A percentile compares a stretch with the other conserved stretches of the same genome.
phyloP scores from a whole-genome alignment of 2,113 vertebrate genomes.

The Albula goreensis region DNA sequence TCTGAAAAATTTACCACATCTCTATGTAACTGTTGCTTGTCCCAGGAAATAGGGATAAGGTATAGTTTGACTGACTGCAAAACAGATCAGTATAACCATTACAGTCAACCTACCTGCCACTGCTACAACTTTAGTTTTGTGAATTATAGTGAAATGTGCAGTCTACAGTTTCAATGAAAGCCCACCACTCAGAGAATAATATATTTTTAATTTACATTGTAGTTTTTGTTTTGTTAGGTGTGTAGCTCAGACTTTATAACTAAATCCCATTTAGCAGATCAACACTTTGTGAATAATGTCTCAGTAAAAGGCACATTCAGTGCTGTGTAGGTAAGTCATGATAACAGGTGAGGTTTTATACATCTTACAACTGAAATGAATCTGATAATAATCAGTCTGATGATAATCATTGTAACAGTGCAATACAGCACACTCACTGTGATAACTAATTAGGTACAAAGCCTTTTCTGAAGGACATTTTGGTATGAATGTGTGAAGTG shows the following conservation, averaged over 20 bases:
- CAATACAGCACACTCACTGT: slow-evolving; percentile 30
- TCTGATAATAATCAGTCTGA: background rate
- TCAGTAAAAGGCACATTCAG: background rate
- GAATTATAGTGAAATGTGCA: background rate
- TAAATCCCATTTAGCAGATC: background rate
- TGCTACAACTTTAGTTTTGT: background rate
- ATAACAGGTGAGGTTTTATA: background rate
- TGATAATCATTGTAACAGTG: background rate
- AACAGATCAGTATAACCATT: background rate
- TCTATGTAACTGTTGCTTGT: too few species aligned
- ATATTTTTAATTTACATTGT: background rate
- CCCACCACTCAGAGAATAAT: background rate
- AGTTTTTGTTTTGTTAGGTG: background rate
- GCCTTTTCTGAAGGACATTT: slow-evolving; percentile 18
- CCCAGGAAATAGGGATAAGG: background rate
- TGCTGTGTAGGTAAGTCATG: background rate
- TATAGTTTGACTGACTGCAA: background rate
- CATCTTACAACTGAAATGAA: background rate
- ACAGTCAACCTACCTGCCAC: background rate
- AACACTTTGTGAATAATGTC: background rate
- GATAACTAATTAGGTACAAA: slow-evolving; percentile 20
- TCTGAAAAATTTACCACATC: background rate
- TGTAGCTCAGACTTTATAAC: background rate
- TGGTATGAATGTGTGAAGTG: slow-evolving; percentile 20
- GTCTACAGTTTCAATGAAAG: background rate